Percentiles rank a stretch among this genome's conserved stretches.
Conservation (phyloP, 2,113 vertebrate species). For the Lipotes vexillifer region DNA sequence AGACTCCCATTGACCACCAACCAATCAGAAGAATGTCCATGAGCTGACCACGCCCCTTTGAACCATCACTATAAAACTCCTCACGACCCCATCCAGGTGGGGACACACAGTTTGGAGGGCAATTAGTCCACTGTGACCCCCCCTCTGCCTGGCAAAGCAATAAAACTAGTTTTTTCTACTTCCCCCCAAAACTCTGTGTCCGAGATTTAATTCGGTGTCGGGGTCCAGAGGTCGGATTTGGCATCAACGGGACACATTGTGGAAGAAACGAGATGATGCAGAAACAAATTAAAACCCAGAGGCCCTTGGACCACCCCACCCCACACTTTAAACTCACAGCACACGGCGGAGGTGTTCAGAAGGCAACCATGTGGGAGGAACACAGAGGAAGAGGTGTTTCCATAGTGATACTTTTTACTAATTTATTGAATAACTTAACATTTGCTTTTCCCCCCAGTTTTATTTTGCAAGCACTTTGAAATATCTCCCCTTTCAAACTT, state of each 20-base stretch:
- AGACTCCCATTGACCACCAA: too few species aligned
- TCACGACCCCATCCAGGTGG: background rate
- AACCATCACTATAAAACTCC: background rate
- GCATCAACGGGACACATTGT: background rate
- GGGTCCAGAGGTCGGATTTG: background rate
- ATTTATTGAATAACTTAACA: constrained; percentile 45
- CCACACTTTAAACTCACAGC: fast-evolving
- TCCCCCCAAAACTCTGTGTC: background rate
- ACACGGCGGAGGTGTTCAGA: background rate
- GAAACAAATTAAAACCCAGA: background rate
- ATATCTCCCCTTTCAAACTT: constrained; percentile 27
- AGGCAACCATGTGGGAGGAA: background rate
- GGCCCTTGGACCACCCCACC: too few species aligned
- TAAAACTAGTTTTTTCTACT: background rate
- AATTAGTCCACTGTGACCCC: background rate
- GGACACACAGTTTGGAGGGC: background rate
- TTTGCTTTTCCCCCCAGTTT: constrained; percentile 15
- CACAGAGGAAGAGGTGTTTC: background rate
- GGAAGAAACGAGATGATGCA: background rate
- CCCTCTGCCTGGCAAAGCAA: background rate
- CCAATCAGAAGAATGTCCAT: background rate
- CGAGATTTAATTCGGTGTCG: background rate
- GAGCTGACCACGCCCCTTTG: background rate
- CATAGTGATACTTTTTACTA: constrained; percentile 15
- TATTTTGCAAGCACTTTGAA: constrained; percentile 30